Conservation (phyloP, 1,140 invertebrate species). For the Andricus grossulariae region DNA sequence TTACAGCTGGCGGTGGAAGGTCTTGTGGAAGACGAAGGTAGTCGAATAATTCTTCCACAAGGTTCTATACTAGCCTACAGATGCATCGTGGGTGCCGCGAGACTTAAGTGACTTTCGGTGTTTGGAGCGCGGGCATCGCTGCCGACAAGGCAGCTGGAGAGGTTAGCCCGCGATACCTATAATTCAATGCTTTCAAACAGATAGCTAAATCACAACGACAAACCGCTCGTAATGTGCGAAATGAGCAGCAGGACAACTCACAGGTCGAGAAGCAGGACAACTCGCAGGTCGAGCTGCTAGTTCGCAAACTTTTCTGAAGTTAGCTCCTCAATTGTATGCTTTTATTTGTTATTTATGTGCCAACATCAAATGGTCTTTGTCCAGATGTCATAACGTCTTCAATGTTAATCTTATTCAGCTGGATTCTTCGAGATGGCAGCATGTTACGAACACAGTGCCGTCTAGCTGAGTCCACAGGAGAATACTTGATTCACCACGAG, state of each 20-base stretch:
- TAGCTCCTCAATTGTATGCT: too few species aligned
- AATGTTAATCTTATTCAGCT: too few species aligned
- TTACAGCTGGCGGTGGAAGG: slow-evolving; percentile 8
- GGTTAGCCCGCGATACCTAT: slow-evolving; percentile 56
- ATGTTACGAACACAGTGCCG: too few species aligned
- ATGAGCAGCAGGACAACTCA: slow-evolving; percentile 44
- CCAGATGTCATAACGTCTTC: too few species aligned
- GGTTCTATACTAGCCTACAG: slow-evolving; percentile 53
- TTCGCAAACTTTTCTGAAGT: too few species aligned
- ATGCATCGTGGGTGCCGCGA: slow-evolving; percentile 54
- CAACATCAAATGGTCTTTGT: too few species aligned
- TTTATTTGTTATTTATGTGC: too few species aligned
- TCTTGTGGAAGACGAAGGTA: slow-evolving; percentile 35
- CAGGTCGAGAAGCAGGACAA: slow-evolving; percentile 35
- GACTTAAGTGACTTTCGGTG: slow-evolving; percentile 74
- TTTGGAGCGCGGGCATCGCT: slow-evolving; percentile 55
- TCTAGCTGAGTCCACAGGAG: too few species aligned
- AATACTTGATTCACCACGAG: too few species aligned
- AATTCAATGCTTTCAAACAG: slow-evolving; percentile 65
- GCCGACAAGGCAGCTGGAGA: slow-evolving; percentile 52
- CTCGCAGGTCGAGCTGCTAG: slow-evolving; percentile 36
- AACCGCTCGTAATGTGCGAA: slow-evolving; percentile 61
- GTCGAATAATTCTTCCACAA: slow-evolving; percentile 51
- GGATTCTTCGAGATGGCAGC: too few species aligned
- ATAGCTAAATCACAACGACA: slow-evolving; percentile 68